Evolutionary conservation across 2,888 invertebrate species (phyloP).

Genomic region (Drosophila robusta): DNA sequence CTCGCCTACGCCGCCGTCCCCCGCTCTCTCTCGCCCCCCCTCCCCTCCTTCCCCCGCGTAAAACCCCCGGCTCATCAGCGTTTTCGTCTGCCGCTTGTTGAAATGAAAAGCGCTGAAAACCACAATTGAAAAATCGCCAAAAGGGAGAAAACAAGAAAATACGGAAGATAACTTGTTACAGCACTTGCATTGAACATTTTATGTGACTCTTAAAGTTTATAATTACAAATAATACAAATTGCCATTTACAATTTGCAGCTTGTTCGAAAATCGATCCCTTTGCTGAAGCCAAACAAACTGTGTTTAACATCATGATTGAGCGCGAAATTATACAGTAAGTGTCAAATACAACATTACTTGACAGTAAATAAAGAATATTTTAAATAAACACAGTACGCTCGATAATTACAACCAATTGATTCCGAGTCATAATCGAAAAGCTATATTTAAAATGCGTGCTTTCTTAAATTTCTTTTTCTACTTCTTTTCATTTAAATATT

Average conservation of each 20-base stretch:
- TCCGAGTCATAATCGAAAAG: no score
- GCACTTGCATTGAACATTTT: slow-evolving; percentile 10
- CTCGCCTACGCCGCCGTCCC: slow-evolving; percentile 15
- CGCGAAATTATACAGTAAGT: slow-evolving; percentile 81
- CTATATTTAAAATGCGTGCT: no score
- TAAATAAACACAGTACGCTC: neutral
- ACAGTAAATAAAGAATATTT: neutral
- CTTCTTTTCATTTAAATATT: no score
- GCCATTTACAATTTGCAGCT: slow-evolving; percentile 38
- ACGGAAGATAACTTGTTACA: slow-evolving; percentile 49
- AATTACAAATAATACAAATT: slow-evolving; percentile 13
- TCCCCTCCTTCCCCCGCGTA: slow-evolving; percentile 10
- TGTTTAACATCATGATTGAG: slow-evolving; percentile 67
- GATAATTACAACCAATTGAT: neutral
- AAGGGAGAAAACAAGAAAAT: slow-evolving; percentile 28
- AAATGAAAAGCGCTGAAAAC: slow-evolving; percentile 27
- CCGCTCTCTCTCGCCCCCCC: slow-evolving; percentile 2
- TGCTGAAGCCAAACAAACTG: slow-evolving; percentile 15
- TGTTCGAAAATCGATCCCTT: neutral
- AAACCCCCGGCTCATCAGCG: neutral
- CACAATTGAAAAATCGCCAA: slow-evolving; percentile 22
- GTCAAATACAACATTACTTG: slow-evolving; percentile 2
- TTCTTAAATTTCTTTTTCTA: no score
- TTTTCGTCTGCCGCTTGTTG: slow-evolving; percentile 19
- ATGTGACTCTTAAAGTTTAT: slow-evolving; percentile 11